Evolutionary conservation across 1,140 invertebrate genomes (phyloP).

Genomic region (Saccostrea echinata): DNA sequence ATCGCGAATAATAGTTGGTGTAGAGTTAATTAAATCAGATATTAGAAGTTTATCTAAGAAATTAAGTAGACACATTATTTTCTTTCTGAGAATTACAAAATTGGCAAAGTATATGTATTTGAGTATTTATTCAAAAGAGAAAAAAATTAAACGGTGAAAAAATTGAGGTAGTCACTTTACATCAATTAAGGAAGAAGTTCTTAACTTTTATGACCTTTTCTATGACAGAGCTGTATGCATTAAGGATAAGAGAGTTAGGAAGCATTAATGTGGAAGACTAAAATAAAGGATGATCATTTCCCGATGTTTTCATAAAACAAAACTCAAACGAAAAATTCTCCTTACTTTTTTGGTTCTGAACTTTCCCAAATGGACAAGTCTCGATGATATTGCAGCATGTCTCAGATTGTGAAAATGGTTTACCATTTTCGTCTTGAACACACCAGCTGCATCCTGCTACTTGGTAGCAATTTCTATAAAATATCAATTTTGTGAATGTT

Average conservation of each 20-base stretch:
- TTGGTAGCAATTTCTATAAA: conserved; percentile 23
- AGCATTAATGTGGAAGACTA: background rate
- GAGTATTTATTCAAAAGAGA: no score
- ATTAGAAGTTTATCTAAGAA: no score
- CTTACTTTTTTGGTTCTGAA: background rate
- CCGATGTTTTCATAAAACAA: background rate
- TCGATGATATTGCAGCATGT: conserved; percentile 30
- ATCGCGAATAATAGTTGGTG: no score
- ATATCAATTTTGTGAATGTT: no score
- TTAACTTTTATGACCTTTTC: background rate
- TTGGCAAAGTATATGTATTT: no score
- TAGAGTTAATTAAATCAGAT: no score
- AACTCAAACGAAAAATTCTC: background rate
- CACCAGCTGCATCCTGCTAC: conserved; percentile 36
- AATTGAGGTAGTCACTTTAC: background rate
- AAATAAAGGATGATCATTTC: background rate
- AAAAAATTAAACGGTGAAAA: no score
- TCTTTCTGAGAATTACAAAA: no score
- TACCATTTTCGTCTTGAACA: background rate
- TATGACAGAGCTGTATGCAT: background rate
- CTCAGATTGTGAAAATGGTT: background rate
- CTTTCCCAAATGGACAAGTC: conserved; percentile 30
- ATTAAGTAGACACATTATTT: no score
- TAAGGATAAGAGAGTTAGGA: background rate
- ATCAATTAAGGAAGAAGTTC: background rate